Base-by-base conservation (phyloP, 2,888 invertebrate species). In the Eilema griseolum region DNA sequence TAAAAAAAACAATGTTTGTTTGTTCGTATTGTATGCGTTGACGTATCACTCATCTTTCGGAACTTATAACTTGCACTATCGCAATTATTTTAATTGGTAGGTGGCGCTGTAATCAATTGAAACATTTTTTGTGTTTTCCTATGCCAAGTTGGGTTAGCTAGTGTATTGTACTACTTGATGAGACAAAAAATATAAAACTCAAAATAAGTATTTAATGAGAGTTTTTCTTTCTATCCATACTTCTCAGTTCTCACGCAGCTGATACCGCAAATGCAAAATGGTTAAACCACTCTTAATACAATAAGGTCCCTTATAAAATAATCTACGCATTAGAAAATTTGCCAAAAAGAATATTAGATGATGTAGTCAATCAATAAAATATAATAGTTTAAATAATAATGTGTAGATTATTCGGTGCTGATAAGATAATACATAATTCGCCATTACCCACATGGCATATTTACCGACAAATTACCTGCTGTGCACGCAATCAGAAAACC, bases 401-500 rank as follows among this genome's bases (percentile, higher is more conserved):
- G 60, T 63, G 60, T 67, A 64, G 10, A 33, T 70, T 63, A 61
- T 66, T 59, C 23, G 28, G 23, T 57, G 57, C 37, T 57, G 23
- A 72, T 46, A 46, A 20, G 69, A 77, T 62, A 61, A 37, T 16
- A 41, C 3, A 41, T 41, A 16, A 41, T 76, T 71, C 52, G 10
- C 52, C 14, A 69, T 33, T 65, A 69, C 62, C 52, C n/a, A 67
- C 57, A 28, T 71, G 71, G 70, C 71, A 69, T 72, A 67, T 72
- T 69, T 78, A 65, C 56, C 62, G 69, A 74, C 80, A 75, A 75
- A 82, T 78, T 73, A 80, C 70, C 72, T 69, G 46, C 23, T 67
- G 26, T 56, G 59, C 70, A 62, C 72, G 77, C 81, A 81, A 83
- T 83, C 83, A 80, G 78, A 82, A 83, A 84, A 76, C 81, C 83